Percentiles rank a stretch among this genome's conserved stretches.
phyloP scores from a whole-genome alignment of 2,888 invertebrate genomes.

The Caenorhabditis doughertyi region DNA sequence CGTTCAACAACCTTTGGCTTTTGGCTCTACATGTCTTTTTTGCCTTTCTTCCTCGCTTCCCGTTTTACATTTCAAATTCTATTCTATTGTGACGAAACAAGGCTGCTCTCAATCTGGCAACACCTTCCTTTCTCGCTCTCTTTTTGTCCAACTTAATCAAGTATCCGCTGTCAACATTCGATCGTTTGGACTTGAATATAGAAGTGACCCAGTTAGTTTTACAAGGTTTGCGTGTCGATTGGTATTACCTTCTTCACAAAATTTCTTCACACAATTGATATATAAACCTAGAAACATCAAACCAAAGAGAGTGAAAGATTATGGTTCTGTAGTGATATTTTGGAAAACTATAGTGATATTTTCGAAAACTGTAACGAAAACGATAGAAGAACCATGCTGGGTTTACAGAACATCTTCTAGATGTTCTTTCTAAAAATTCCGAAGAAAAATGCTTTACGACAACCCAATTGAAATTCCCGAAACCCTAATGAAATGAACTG shows the following conservation, averaged over 20 bases:
- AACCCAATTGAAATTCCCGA: background rate
- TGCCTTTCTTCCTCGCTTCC: background rate
- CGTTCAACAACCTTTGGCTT: conserved; percentile 30
- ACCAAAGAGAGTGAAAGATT: too few relatives aligned
- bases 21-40: background rate
- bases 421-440: too few relatives aligned
- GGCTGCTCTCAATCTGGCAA: conserved; percentile 45
- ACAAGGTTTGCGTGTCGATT: background rate
- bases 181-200: conserved; percentile 16
- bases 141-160: conserved; percentile 35
- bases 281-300: too few relatives aligned
- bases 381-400: too few relatives aligned
- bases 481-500: background rate
- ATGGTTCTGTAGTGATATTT: too few relatives aligned
- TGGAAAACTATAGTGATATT: too few relatives aligned
- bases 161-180: conserved; percentile 28
- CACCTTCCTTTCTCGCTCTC: conserved; percentile 19
- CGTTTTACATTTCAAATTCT: conserved; percentile 39
- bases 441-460: background rate
- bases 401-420: too few relatives aligned
- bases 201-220: conserved; percentile 9
- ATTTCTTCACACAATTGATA: too few relatives aligned
- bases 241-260: background rate
- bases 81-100: conserved; percentile 52
- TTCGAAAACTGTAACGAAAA: too few relatives aligned